These are phyloP conservation scores for Pseudolaguvia tuberculata DNA, from an alignment of 2,113 vertebrate genomes.

Conservation along the genomic window DNA sequence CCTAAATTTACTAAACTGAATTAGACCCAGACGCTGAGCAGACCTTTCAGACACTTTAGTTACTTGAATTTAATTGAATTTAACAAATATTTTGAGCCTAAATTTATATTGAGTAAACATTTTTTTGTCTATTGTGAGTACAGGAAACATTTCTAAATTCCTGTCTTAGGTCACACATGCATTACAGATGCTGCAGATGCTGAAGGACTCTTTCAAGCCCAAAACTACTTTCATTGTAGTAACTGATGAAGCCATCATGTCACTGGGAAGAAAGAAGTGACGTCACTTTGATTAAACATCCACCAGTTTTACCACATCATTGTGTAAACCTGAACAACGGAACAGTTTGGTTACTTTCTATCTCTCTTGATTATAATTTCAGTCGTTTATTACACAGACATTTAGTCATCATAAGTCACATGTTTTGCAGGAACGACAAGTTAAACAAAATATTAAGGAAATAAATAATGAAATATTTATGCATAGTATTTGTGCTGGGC, in stretches of 20 bases:
- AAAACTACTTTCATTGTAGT: slow-evolving; percentile 18
- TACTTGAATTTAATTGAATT: not conserved
- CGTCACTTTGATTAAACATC: slow-evolving; percentile 11
- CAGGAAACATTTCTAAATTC: slow-evolving; percentile 9
- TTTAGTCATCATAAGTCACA: too few species aligned
- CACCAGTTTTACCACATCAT: slow-evolving; percentile 5
- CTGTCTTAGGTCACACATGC: slow-evolving; percentile 11
- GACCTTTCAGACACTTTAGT: too few species aligned
- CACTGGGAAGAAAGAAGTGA: slow-evolving; percentile 1
- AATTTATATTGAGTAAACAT: not conserved
- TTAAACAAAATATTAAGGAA: too few species aligned
- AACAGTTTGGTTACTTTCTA: not conserved
- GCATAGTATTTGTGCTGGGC: too few species aligned
- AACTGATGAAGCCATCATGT: slow-evolving; percentile 11
- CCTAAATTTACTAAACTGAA: slow-evolving; percentile 38
- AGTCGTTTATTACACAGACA: slow-evolving; percentile 30
- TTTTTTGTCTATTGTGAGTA: slow-evolving; percentile 1
- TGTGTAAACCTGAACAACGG: slow-evolving; percentile 18
- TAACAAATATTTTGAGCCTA: not conserved
- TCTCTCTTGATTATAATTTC: not conserved
- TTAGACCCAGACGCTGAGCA: slow-evolving; percentile 40
- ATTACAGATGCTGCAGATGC: slow-evolving; percentile 15
- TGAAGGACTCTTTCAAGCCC: not conserved
- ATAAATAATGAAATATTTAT: too few species aligned
- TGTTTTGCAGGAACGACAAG: too few species aligned